Base-by-base conservation (phyloP, 2,888 invertebrate species). In the Spodoptera picta region DNA sequence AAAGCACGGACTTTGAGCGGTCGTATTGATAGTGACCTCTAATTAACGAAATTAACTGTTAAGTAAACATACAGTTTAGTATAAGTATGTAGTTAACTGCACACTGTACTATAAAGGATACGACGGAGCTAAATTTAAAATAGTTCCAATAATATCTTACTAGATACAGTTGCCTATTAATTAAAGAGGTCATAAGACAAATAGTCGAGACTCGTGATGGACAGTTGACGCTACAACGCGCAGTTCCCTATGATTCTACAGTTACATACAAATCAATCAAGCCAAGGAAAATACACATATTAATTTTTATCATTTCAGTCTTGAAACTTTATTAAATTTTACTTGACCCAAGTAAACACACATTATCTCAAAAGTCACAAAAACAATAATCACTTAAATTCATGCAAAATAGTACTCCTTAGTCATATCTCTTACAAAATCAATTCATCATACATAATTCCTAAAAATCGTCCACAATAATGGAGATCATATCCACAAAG, bases 401-500 rank as follows among this genome's bases (percentile, higher is more conserved):
- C 88, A 90, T 88, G 87, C 88, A 88, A 86, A 85, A 83, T 77
- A 78, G 41, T 82, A 80, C 67, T 72, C 71, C 77, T 70, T 73
- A 73, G 60, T 78, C 73, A 75, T 73, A 78, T 57, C 56, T 64
- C 19, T 49, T 69, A 77, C 68, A 83, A 80, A 80, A 70, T 65
- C 56, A 73, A 77, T 79, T 80, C 64, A 82, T 83, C 81, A 86
- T 84, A 84, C 36, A 36, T 9, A 36, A 36, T 86, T 83, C 77
- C 69, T 68, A 81, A 84, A 87, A 87, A 84, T 75, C 78, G 81
- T 84, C 85, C 87, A 90, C 85, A 91, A 90, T 86, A 90, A 86
- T 89, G 86, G 87, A 86, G 63, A 36, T 36, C 36, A 36, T 27
- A 27, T 36, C 36, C 36, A 36, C 75, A 77, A 71, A 73, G 84